Evolutionary conservation across 2,888 invertebrate genomes (phyloP), one percentile per base, ranked within the genome.

Genomic region (Pachliopta kotzebuea): DNA sequence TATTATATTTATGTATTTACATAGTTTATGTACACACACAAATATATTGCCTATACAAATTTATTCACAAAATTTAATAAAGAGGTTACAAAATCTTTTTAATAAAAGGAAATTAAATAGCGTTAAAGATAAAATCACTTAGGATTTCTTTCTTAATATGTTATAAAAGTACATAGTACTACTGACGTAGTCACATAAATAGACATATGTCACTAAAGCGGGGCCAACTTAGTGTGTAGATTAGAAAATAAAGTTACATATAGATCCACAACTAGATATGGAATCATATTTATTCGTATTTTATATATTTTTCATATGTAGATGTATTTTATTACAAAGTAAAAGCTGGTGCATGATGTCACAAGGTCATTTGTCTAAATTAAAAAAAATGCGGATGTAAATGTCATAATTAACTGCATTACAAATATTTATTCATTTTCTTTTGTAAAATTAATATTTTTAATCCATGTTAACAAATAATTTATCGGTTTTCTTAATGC

Each of bases 171-270:
- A 29, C 18, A 23, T 21, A 56, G 11, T 84, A 37, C 76, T 85
- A 85, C 76, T 62, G 76, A 77, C 75, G 68, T 70, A 45, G 57
- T 24, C 60, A 66, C 64, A 9, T 66, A 68, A 61, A 53, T 66
- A 70, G 56, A 37, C 66, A 70, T 67, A 59, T 67, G 63, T 75
- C 88, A 87, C 86, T 74, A 78, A 78, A 72, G 75, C 76, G 89
- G 76, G 85, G 89, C 90, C 89, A 89, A 89, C 72, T 78, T 89
- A 88, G 88, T 74, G 2, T 75, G 11, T 88, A 88, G 88, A 75
- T 63, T 72, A 73, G 70, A 56, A 59, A 69, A 66, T 54, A 60
- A 63, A 23, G 17, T 57, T 62, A 62, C 50, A 42, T 20, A 17
- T 62, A 62, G 52, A 31, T 52, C 23, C 56, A 56, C 54, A 60